phyloP scores from a whole-genome alignment of 2,888 invertebrate species.

The Macaria notata region DNA sequence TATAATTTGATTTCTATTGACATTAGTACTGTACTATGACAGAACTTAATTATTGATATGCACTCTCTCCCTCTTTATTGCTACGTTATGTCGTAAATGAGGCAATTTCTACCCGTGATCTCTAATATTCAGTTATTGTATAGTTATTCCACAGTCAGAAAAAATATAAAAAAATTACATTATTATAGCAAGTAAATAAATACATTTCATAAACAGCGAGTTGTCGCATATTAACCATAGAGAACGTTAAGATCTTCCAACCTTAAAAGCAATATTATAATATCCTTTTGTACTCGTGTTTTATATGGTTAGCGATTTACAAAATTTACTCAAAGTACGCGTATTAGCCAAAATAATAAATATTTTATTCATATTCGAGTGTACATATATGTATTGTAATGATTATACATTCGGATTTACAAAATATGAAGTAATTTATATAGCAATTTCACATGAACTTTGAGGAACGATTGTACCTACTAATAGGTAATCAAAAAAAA shows the following conservation, averaged over 20 bases:
- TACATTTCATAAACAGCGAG: conserved; percentile 28
- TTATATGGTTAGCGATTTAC: conserved; percentile 40
- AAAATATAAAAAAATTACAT: conserved; percentile 18
- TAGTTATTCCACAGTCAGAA: conserved; percentile 51
- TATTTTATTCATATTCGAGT: conserved; percentile 9
- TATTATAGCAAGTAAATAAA: conserved; percentile 24
- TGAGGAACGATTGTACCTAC: no score
- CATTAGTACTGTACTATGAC: no score
- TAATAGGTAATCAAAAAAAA: no score
- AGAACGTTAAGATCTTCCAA: conserved; percentile 56
- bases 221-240: conserved; percentile 32
- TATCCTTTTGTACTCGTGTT: conserved; percentile 59
- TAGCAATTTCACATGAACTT: no score
- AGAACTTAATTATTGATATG: no score
- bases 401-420: neutral
- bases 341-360: conserved; percentile 28
- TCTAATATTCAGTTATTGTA: neutral
- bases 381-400: neutral
- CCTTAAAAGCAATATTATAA: conserved; percentile 68
- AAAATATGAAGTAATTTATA: neutral
- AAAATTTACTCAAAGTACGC: conserved; percentile 31
- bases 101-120: no score
- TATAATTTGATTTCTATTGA: no score
- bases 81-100: no score
- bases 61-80: no score